A percentile compares a stretch with the other conserved stretches of the same genome.
These are phyloP conservation scores for Diarsia mendica DNA, from an alignment of 2,888 invertebrate species.

Conservation along the genomic window DNA sequence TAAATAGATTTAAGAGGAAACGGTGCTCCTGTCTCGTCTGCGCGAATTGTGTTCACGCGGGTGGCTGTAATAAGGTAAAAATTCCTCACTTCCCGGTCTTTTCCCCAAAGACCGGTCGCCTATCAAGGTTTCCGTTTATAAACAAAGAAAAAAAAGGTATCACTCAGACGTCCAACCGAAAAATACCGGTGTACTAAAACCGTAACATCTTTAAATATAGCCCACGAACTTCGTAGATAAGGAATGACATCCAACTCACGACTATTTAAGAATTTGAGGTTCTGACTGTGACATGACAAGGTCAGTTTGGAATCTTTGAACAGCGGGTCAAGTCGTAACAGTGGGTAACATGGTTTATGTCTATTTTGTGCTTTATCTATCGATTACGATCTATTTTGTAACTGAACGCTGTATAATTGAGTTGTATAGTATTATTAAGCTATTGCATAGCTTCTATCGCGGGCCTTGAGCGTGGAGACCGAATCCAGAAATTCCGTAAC, in stretches of 20 bases:
- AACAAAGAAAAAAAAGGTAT: neutral
- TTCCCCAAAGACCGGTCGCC: no score
- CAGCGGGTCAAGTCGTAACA: conserved; percentile 49
- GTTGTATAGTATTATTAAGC: no score
- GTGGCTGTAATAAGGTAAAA: no score
- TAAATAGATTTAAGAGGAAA: no score
- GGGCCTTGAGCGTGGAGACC: no score
- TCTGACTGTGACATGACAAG: conserved; percentile 69
- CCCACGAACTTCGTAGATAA: conserved; percentile 68
- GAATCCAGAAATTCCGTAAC: no score
- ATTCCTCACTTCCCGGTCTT: no score
- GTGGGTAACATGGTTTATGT: conserved; percentile 16
- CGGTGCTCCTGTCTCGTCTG: no score
- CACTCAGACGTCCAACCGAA: conserved; percentile 19
- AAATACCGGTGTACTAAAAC: conserved; percentile 21
- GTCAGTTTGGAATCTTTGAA: conserved; percentile 46
- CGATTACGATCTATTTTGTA: conserved; percentile 6
- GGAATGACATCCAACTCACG: conserved; percentile 86
- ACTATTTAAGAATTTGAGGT: conserved; percentile 75
- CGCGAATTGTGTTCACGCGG: no score
- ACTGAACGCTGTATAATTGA: neutral
- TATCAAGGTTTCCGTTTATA: no score
- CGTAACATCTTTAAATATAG: conserved; percentile 28
- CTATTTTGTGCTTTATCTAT: conserved; percentile 31
- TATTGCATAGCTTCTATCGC: no score